A percentile compares a stretch with the other conserved stretches of the same genome.
These are phyloP conservation scores for Lordiphosa mommai DNA, from an alignment of 1,140 invertebrate genomes.

Conservation along the genomic window DNA sequence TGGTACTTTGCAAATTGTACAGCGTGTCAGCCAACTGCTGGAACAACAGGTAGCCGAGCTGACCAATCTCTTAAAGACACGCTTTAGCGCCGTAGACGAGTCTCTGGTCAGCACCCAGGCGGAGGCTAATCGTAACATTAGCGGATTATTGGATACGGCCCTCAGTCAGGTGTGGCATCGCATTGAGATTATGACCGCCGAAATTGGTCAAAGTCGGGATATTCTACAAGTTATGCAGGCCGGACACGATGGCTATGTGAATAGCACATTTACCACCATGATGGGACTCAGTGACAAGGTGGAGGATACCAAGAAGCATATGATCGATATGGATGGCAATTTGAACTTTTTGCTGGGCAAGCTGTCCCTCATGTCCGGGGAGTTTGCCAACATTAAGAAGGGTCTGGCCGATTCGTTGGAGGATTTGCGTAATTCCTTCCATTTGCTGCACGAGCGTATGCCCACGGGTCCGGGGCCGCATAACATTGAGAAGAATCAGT, in stretches of 20 bases:
- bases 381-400: slow-evolving; percentile 91
- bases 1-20: slow-evolving; percentile 90
- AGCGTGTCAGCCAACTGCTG: slow-evolving; percentile 87
- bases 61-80: slow-evolving; percentile 84
- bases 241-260: slow-evolving; percentile 90
- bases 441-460: slow-evolving; percentile 84
- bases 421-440: slow-evolving; percentile 86
- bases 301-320: slow-evolving; percentile 87
- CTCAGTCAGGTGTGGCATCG: slow-evolving; percentile 93
- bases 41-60: slow-evolving; percentile 85
- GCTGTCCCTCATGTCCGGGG: slow-evolving; percentile 89
- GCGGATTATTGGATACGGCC: slow-evolving; percentile 88
- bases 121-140: slow-evolving; percentile 87
- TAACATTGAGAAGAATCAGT: slow-evolving; percentile 55
- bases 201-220: slow-evolving; percentile 88
- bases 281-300: slow-evolving; percentile 90
- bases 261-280: slow-evolving; percentile 90
- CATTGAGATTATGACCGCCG: slow-evolving; percentile 93
- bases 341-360: slow-evolving; percentile 91
- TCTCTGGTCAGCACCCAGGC: slow-evolving; percentile 88
- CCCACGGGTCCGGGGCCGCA: slow-evolving; percentile 42
- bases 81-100: slow-evolving; percentile 86
- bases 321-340: slow-evolving; percentile 90
- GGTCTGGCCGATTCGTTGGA: slow-evolving; percentile 87
- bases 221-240: slow-evolving; percentile 88